Percentiles rank a stretch among this genome's conserved stretches.
Conservation (phyloP, 2,113 vertebrate genomes). For the Lasiurus cinereus region DNA sequence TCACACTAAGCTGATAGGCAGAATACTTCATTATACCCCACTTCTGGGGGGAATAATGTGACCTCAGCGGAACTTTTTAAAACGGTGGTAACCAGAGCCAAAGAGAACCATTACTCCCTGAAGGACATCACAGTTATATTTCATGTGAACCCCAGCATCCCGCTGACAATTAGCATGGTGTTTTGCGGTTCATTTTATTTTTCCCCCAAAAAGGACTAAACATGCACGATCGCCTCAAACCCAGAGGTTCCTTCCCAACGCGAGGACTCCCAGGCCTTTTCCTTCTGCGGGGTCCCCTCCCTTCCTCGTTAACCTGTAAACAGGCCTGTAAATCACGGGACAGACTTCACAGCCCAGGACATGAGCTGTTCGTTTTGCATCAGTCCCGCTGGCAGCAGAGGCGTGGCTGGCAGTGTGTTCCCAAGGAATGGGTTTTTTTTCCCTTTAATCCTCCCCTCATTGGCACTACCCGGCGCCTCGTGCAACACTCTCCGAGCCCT, state of each 20-base stretch:
- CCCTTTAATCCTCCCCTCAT: neutral
- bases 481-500: neutral
- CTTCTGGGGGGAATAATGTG: neutral
- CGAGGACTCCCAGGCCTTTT: neutral
- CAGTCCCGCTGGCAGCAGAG: neutral
- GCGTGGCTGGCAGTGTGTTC: neutral
- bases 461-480: neutral
- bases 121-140: neutral
- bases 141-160: neutral
- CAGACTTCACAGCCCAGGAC: neutral
- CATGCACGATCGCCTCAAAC: neutral
- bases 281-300: neutral
- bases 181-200: neutral
- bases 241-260: neutral
- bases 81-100: neutral
- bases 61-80: neutral
- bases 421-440: neutral
- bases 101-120: neutral
- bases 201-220: neutral
- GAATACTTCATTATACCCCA: conserved; percentile 33
- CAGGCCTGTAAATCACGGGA: neutral
- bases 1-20: neutral
- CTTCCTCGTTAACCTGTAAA: neutral
- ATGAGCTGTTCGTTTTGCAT: neutral
- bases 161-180: neutral